Evolutionary conservation across 2,797 vertebrate genomes (phyloP).

Genomic region (Chiloscyllium punctatum): DNA sequence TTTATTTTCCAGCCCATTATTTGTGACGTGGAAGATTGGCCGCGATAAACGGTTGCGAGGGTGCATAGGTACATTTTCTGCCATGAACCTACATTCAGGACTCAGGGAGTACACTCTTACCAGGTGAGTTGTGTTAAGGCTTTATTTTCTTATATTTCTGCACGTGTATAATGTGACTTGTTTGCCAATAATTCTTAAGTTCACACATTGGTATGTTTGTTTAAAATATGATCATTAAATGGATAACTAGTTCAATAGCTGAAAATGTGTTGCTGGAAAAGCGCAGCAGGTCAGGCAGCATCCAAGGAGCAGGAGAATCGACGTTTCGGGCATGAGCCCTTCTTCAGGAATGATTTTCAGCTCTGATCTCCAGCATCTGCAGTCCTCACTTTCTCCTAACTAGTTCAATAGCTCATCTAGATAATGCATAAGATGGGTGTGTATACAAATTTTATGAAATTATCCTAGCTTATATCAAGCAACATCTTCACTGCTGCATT

Average conservation of each 20-base stretch:
- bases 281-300: too few relatives aligned
- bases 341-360: too few relatives aligned
- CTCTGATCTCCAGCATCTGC: too few relatives aligned
- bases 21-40: conserved; percentile 99
- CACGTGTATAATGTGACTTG: neutral
- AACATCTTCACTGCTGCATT: neutral
- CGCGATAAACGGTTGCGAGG: conserved; percentile 98
- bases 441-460: neutral
- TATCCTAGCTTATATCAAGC: neutral
- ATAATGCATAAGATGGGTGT: neutral
- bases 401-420: neutral
- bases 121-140: conserved; percentile 71
- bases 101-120: conserved; percentile 99
- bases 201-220: neutral
- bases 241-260: neutral
- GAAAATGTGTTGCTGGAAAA: too few relatives aligned
- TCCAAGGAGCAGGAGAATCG: too few relatives aligned
- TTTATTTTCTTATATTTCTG: neutral
- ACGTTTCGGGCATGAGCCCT: too few relatives aligned
- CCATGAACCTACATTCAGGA: conserved; percentile 99
- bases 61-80: conserved; percentile 99
- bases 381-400: too few relatives aligned
- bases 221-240: neutral
- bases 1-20: conserved; percentile 78
- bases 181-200: neutral